Percentiles rank a stretch among this genome's conserved stretches.
These are phyloP conservation scores for Dasysyrphus tricinctus DNA, from an alignment of 2,888 invertebrate genomes.

Conservation along the genomic window DNA sequence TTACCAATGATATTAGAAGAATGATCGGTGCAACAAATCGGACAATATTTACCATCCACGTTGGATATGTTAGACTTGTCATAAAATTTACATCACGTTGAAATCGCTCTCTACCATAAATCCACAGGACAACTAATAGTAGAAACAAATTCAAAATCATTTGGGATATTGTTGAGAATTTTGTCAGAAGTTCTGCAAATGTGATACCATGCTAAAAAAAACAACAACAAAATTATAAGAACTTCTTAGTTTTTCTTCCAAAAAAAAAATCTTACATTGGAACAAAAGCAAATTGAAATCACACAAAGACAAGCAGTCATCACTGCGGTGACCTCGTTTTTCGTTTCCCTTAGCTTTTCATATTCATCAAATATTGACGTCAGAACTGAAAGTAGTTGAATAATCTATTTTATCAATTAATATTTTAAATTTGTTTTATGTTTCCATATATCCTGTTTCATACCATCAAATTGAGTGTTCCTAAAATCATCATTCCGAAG, in stretches of 20 bases:
- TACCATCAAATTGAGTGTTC: constrained; percentile 91
- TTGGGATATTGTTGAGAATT: constrained; percentile 76
- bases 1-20: constrained; percentile 65
- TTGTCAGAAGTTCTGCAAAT: constrained; percentile 76
- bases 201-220: constrained; percentile 77
- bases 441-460: constrained; percentile 76
- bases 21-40: constrained; percentile 80
- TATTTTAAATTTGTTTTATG: background rate
- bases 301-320: constrained; percentile 75
- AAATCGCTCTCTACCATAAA: constrained; percentile 89
- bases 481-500: constrained; percentile 90
- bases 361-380: constrained; percentile 81
- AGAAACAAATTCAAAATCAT: constrained; percentile 85
- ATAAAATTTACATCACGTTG: constrained; percentile 89
- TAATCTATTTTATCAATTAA: constrained; percentile 8
- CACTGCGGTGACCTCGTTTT: constrained; percentile 76
- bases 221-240: background rate
- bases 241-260: background rate
- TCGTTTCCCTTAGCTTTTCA: constrained; percentile 77
- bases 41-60: constrained; percentile 82
- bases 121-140: constrained; percentile 92
- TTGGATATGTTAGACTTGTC: constrained; percentile 87
- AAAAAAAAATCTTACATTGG: constrained; percentile 78
- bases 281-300: constrained; percentile 78
- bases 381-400: constrained; percentile 61